These are phyloP conservation scores for Spinus olivaceus DNA, from an alignment of 2,797 vertebrate species.

Conservation along the genomic window DNA sequence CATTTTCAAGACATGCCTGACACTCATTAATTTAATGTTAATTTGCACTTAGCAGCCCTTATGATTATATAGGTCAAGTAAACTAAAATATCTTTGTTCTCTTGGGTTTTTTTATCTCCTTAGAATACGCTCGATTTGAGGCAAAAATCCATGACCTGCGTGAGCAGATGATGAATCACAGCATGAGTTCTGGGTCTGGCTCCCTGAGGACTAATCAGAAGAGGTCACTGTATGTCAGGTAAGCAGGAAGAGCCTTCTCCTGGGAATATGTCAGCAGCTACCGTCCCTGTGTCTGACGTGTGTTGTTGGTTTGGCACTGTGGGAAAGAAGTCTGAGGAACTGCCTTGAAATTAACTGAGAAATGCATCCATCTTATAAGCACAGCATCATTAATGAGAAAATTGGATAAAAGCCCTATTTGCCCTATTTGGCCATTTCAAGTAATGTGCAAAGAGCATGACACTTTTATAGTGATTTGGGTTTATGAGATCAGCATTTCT, in stretches of 20 bases:
- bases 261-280: not conserved
- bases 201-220: conserved; percentile 97
- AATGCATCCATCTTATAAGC: not conserved
- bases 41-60: conserved; percentile 1
- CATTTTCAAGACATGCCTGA: not conserved
- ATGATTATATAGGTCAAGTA: conserved; percentile 31
- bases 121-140: conserved; percentile 96
- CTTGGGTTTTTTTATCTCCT: conserved; percentile 29
- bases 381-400: not conserved
- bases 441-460: not conserved
- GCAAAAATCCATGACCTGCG: conserved; percentile 99
- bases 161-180: conserved; percentile 99
- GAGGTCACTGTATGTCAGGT: conserved; percentile 96
- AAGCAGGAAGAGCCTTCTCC: conserved; percentile 34
- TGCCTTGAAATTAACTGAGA: not conserved
- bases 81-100: conserved; percentile 13
- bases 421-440: not conserved
- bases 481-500: not conserved
- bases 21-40: not conserved
- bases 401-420: not conserved
- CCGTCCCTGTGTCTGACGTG: not conserved
- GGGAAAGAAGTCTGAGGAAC: not conserved
- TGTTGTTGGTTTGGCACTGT: not conserved
- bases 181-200: conserved; percentile 97
- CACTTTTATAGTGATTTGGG: not conserved